Evolutionary conservation across 2,113 vertebrate genomes (phyloP), one percentile per base, ranked within the genome.

Genomic region (Scomber scombrus): DNA sequence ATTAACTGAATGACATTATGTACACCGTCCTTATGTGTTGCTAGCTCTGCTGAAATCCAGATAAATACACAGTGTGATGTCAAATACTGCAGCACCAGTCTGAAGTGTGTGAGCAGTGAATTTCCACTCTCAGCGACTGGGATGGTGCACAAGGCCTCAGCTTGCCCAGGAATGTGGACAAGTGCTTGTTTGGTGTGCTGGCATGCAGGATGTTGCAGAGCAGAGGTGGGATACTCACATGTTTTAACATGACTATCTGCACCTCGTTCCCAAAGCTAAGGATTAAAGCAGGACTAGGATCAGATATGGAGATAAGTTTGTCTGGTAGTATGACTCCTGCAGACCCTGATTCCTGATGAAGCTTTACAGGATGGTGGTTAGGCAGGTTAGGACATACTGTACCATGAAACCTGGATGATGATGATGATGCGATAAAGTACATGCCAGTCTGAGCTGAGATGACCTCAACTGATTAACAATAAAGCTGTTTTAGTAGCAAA

Each of bases 91-190:
- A 26, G 29, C 34, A 23, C 10, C 16, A 40, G 70, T n/a, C 3
- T 14, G 16, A 47, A 23, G 1, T 55, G 8, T 51, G 6, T 65
- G 19, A 49, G 47, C 15, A 31, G 80, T 78, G 64, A 83, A 57
- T 76, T 83, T 84, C 70, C 50, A 62, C 57, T 52, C 16, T 47
- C 26, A 47, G 8, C 15, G 11, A 12, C 14, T 4, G 47, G 21
- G 54, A 2, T 16, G 34, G 13, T 46, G 57, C 19, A 43, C 2
- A 0, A 18, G 0, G 85, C 52, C 71, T 43, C 54, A 71, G 68
- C 84, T 50, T 74, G 85, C 67, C 71, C 64, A 69, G 80, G 81
- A 84, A 90, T 86, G 78, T 61, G n/a, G 4, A 52, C 29, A 34
- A 13, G 34, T 40, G 34, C 34, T 61, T 75, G 40, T 78, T 71